These are phyloP conservation scores for Stichodactyla helianthus DNA, from an alignment of 64 coral and sea anemone species.

Conservation along the genomic window DNA sequence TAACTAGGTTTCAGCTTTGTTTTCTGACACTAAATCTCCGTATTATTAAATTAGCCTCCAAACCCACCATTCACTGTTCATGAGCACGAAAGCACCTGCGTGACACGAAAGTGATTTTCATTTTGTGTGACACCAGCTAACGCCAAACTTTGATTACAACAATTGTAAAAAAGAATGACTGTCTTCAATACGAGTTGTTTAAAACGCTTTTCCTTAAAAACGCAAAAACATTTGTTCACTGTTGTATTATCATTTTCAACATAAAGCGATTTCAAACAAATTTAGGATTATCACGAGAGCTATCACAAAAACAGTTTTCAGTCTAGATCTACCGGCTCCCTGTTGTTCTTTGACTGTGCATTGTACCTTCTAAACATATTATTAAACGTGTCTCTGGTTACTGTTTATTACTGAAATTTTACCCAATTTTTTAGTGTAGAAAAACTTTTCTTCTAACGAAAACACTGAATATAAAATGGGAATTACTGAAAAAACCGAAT, in stretches of 20 bases:
- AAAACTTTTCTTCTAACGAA: neutral
- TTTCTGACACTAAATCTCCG: too few relatives aligned
- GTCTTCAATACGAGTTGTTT: neutral
- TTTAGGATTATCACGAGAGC: neutral
- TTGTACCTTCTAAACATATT: neutral
- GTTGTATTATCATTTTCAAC: neutral
- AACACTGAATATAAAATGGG: neutral
- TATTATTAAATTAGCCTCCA: neutral
- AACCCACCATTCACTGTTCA: neutral
- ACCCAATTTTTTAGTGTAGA: neutral
- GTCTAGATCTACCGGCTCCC: neutral
- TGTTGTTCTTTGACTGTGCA: neutral
- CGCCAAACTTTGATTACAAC: neutral
- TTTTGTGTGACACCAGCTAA: neutral
- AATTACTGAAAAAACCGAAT: neutral
- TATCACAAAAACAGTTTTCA: neutral
- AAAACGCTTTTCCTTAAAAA: neutral
- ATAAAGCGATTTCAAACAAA: neutral
- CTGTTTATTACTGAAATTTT: neutral
- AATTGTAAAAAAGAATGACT: neutral
- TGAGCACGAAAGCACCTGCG: neutral
- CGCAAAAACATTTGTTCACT: neutral
- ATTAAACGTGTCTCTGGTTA: neutral
- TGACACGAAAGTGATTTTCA: neutral
- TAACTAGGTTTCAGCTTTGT: too few relatives aligned